Percentiles rank a stretch among this genome's conserved stretches.
These are phyloP conservation scores for Cacatua alba DNA, from an alignment of 2,113 vertebrate species.

Conservation along the genomic window DNA sequence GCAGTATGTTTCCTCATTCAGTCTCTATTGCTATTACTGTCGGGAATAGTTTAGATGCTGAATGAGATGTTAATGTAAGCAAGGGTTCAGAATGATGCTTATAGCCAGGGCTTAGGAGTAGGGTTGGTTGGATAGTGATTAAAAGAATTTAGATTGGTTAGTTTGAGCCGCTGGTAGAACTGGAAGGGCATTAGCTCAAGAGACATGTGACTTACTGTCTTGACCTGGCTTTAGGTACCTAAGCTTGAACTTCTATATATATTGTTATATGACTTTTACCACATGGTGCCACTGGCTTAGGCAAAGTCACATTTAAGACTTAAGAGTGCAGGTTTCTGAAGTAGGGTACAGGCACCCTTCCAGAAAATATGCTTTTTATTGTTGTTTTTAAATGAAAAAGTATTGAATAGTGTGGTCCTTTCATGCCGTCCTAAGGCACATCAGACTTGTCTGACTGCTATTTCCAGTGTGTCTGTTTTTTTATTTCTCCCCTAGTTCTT, in stretches of 20 bases:
- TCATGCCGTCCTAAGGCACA: not conserved
- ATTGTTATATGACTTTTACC: not conserved
- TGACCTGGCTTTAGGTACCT: not conserved
- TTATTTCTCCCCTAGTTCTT: slow-evolving; percentile 84
- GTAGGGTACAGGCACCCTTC: not conserved
- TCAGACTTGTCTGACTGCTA: not conserved
- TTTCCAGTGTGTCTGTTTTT: not conserved
- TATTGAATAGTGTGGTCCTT: not conserved
- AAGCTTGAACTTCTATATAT: not conserved
- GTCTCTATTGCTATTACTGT: not conserved
- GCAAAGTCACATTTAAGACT: not conserved
- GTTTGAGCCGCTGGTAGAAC: not conserved
- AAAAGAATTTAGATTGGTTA: not conserved
- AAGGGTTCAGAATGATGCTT: not conserved
- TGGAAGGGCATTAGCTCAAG: not conserved
- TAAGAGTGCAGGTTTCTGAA: not conserved
- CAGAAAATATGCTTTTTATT: not conserved
- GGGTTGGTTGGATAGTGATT: not conserved
- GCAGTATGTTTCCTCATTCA: not conserved
- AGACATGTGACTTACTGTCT: not conserved
- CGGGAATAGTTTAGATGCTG: not conserved
- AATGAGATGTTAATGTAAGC: not conserved
- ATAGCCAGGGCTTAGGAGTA: not conserved
- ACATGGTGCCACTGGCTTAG: not conserved
- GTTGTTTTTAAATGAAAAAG: not conserved